These are phyloP conservation scores for Actenoides lindsayi DNA, from an alignment of 2,113 vertebrate species.

Conservation along the genomic window DNA sequence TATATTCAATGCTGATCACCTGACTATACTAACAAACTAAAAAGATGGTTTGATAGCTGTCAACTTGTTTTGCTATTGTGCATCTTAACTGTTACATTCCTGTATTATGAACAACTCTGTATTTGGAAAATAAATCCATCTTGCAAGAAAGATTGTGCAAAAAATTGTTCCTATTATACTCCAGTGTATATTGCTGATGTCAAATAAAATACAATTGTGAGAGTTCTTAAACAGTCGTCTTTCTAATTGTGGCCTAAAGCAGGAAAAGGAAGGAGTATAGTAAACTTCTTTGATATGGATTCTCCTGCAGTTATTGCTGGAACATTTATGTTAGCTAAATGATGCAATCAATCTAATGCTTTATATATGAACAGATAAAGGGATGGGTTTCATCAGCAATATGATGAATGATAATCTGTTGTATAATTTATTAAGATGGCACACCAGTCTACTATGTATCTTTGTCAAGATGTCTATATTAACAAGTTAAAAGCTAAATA, in stretches of 20 bases:
- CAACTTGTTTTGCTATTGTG: constrained; percentile 73
- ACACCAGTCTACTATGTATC: not conserved
- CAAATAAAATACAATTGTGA: constrained; percentile 73
- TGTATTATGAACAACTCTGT: constrained; percentile 66
- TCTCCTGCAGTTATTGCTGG: not conserved
- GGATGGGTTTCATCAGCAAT: constrained; percentile 8
- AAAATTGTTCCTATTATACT: constrained; percentile 69
- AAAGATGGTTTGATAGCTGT: constrained; percentile 56
- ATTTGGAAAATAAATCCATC: constrained; percentile 69
- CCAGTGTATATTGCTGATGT: constrained; percentile 70
- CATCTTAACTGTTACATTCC: constrained; percentile 63
- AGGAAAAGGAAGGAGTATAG: not conserved
- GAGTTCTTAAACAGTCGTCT: constrained; percentile 64
- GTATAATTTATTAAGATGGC: constrained; percentile 35
- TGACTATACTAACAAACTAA: constrained; percentile 45
- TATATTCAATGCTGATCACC: constrained; percentile 23
- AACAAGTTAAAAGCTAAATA: constrained; percentile 27
- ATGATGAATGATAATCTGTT: constrained; percentile 32
- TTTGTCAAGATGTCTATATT: not conserved
- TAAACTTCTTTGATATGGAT: not conserved
- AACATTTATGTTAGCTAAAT: not conserved
- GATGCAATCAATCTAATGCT: not conserved
- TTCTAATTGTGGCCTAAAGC: constrained; percentile 54
- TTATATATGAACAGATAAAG: constrained; percentile 2
- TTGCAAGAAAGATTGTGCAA: constrained; percentile 66